Evolutionary conservation across 2,797 vertebrate genomes (phyloP), one percentile per base, ranked within the genome.

Genomic region (Ispidina picta): DNA sequence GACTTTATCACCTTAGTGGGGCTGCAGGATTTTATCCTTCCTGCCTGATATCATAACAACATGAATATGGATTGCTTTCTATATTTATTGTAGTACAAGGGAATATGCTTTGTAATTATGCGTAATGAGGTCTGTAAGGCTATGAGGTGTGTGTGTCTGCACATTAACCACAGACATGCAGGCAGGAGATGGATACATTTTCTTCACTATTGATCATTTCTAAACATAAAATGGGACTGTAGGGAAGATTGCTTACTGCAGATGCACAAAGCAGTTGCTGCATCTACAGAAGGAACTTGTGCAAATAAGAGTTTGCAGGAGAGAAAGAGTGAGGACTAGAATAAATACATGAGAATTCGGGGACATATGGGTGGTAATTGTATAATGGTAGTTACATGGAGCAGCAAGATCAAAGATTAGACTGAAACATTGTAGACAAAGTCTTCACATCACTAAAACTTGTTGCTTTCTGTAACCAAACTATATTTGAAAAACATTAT

Each of bases 371-470:
- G 73, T 81, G 90, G 65, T 65, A 71, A 41, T 56, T 90, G 59
- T 65, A 13, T 70, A 63, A 63, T 20, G 26, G 63, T 29, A 10
- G 66, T 60, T 58, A 60, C 69, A 6, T 21, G 29, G 60, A 88
- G 20, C 63, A 48, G 71, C 55, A 37, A 88, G 86, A 92, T 89
- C 91, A 87, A 89, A 95, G 86, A 86, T 73, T 70, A 81, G 46
- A 56, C 48, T 44, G 48, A 75, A 82, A 69, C 29, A 35, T 17
- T 62, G 69, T 31, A 91, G 78, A n/a, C n/a, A 75, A 48, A 92
- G 55, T 75, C 63, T 77, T 43, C 69, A 51, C 51, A 55, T 90
- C 31, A 17, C 54, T 91, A 68, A 70, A 62, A 52, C 7, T 43
- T 46, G 89, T 77, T 63, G 39, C 25, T 87, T 70, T 88, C 56